Evolutionary conservation across 1,140 invertebrate genomes (phyloP).

Genomic region (Atta cephalotes): DNA sequence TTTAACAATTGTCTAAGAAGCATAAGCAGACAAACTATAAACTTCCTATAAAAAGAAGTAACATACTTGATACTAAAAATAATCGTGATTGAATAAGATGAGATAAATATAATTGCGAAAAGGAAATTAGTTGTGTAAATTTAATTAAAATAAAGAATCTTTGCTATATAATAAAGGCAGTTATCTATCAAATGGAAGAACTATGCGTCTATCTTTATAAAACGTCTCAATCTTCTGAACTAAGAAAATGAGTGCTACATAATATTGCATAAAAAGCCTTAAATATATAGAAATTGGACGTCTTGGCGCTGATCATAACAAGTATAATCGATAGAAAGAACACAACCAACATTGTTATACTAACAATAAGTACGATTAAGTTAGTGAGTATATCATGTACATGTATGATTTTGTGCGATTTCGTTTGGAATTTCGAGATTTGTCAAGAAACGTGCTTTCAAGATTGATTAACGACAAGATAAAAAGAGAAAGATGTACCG

Average conservation of each 20-base stretch:
- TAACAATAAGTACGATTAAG: conserved; percentile 72
- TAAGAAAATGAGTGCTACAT: conserved; percentile 40
- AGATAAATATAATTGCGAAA: neutral
- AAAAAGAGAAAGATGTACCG: neutral
- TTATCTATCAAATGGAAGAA: conserved; percentile 9
- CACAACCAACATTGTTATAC: conserved; percentile 53
- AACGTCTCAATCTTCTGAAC: conserved; percentile 41
- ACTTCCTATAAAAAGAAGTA: neutral
- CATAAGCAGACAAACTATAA: neutral
- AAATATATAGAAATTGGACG: conserved; percentile 43
- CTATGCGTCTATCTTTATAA: conserved; percentile 34
- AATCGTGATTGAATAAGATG: conserved; percentile 34
- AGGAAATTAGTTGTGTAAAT: neutral
- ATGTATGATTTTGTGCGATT: conserved; percentile 20
- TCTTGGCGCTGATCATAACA: conserved; percentile 43
- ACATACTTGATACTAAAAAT: neutral
- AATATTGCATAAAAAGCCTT: conserved; percentile 41
- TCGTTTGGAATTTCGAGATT: neutral
- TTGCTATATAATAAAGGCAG: conserved; percentile 17
- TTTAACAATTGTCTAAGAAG: conserved; percentile 11
- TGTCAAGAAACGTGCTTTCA: neutral
- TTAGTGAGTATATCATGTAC: conserved; percentile 72
- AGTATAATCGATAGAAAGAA: conserved; percentile 48
- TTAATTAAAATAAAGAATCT: conserved; percentile 28
- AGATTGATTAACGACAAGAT: neutral